These are phyloP conservation scores for Acleris cristana DNA, from an alignment of 2,888 invertebrate species.

Conservation along the genomic window DNA sequence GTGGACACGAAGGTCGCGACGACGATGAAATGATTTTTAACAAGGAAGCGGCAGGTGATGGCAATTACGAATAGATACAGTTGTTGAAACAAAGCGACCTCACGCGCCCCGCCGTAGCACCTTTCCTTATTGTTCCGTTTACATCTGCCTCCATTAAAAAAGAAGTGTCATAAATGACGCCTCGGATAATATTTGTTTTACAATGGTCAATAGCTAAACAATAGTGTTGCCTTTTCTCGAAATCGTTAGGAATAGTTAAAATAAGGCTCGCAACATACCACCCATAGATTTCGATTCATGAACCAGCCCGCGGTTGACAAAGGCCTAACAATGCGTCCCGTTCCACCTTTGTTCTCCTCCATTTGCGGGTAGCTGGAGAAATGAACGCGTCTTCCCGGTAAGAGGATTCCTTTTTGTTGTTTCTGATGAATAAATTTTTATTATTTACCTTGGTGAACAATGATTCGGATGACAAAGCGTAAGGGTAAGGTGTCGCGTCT, in stretches of 20 bases:
- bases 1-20: slow-evolving; percentile 34
- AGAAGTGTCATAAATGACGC: slow-evolving; percentile 72
- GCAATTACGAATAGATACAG: slow-evolving; percentile 65
- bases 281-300: slow-evolving; percentile 60
- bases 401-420: slow-evolving; percentile 66
- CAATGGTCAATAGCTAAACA: slow-evolving; percentile 60
- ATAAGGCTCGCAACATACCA: slow-evolving; percentile 47
- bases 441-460: slow-evolving; percentile 56
- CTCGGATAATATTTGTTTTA: slow-evolving; percentile 59
- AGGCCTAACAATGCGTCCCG: slow-evolving; percentile 61
- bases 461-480: slow-evolving; percentile 49
- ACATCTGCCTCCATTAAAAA: slow-evolving; percentile 68
- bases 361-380: slow-evolving; percentile 59
- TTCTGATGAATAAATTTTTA: slow-evolving; percentile 67
- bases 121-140: slow-evolving; percentile 40
- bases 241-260: slow-evolving; percentile 28
- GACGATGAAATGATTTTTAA: slow-evolving; percentile 46
- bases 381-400: slow-evolving; percentile 65
- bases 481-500: slow-evolving; percentile 34
- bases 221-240: slow-evolving; percentile 43
- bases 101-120: slow-evolving; percentile 42
- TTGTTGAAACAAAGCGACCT: slow-evolving; percentile 54
- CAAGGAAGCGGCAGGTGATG: slow-evolving; percentile 66
- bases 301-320: slow-evolving; percentile 54
- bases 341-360: slow-evolving; percentile 60